Evolutionary conservation across 2,888 invertebrate genomes (phyloP).

Genomic region (Erpobdella octoculata): DNA sequence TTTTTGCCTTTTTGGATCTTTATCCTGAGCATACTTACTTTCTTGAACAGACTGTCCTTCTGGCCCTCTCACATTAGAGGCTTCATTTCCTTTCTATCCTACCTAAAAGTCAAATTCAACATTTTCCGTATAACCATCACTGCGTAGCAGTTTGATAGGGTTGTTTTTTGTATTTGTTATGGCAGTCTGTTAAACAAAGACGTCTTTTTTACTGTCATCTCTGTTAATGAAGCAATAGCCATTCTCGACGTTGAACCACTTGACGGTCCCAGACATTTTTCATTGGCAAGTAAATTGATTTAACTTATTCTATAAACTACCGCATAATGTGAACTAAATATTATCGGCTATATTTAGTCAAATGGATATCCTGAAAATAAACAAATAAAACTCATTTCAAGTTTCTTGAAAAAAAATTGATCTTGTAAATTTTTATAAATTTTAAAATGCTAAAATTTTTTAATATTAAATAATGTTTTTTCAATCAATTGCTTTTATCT

Average conservation of each 20-base stretch:
- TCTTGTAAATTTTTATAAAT: too few relatives aligned
- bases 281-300: too few relatives aligned
- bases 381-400: too few relatives aligned
- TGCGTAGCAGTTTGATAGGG: slow-evolving; percentile 90
- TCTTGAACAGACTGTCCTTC: slow-evolving; percentile 84
- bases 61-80: slow-evolving; percentile 92
- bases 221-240: slow-evolving; percentile 92
- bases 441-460: too few relatives aligned
- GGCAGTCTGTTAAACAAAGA: slow-evolving; percentile 78
- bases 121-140: slow-evolving; percentile 90
- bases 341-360: too few relatives aligned
- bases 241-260: slow-evolving; percentile 67
- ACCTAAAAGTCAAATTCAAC: slow-evolving; percentile 95
- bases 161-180: slow-evolving; percentile 95
- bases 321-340: too few relatives aligned
- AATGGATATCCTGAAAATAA: too few relatives aligned
- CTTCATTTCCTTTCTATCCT: slow-evolving; percentile 67
- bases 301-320: too few relatives aligned
- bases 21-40: slow-evolving; percentile 88
- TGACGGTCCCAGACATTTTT: slow-evolving; percentile 84
- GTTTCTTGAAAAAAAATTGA: too few relatives aligned
- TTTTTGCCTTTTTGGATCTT: slow-evolving; percentile 45
- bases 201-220: slow-evolving; percentile 96
- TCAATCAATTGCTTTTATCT: too few relatives aligned
- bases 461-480: too few relatives aligned